Base-by-base conservation (phyloP, 2,888 invertebrate genomes). In the Tuberolachnus salignus region DNA sequence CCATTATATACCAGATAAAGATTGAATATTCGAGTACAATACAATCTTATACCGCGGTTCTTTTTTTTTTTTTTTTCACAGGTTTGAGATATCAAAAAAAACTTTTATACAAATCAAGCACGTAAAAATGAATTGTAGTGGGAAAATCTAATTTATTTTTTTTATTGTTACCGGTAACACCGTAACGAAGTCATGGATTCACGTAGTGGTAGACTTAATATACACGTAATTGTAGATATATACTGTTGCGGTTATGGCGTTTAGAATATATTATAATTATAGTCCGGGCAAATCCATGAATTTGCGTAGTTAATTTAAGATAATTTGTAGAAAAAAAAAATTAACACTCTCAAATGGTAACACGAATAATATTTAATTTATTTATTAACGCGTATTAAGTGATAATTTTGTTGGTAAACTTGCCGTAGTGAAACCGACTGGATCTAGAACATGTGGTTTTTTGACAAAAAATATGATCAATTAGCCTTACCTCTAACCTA, bases 1-100 rank as follows among this genome's bases (percentile, higher is more conserved):
- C 13, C 14, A 72, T 72, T 59, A 26, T 72, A 26, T 23, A 49
- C 59, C 26, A 19, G 19, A 72, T 46, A 19, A 59, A 72, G 59
- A 72, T 59, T 72, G 49, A 26, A 49, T 59, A 46, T 59, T 59
- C 23, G 21, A 59, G 46, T 26, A 14, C 19, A 14, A 19, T 34
- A 34, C 34, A 13, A n/a, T n/a, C n/a, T 71, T 57, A 44, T 21
- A 21, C 34, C 57, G 42, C 26, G 6, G 26, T 26, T 59, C 14
- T 46, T 59, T 26, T 72, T 16, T 72, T 19, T 46, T 59, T 26
- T 72, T 16, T 72, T 59, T 26, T 14, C n/a, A 34, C 1, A 19
- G 10, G 9, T 13, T 70, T 21, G 11, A 49, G 21, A 67, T 51
- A 34, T 34, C n/a, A n/a, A n/a, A n/a, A 46, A 53, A 8, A 16